Conservation (phyloP, 2,888 invertebrate genomes). For the Syrphus vitripennis region DNA sequence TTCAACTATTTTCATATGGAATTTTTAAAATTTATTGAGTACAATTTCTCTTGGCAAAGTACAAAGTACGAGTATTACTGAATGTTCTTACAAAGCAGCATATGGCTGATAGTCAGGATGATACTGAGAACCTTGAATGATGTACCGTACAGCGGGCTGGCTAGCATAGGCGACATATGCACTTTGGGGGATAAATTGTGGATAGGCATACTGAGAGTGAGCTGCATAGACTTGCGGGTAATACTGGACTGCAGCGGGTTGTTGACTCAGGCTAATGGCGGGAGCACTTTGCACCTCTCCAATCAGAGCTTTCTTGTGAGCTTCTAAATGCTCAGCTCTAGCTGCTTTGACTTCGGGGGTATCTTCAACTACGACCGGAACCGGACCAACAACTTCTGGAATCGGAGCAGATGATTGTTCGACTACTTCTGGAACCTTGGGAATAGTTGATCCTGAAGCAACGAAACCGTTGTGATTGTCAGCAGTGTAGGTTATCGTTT, state of each 20-base stretch:
- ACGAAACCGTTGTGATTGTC: constrained; percentile 75
- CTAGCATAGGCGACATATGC: neutral
- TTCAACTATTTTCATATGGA: too few species aligned
- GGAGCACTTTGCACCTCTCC: neutral
- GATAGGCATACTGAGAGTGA: neutral
- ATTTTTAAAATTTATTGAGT: too few species aligned
- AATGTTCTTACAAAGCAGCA: neutral
- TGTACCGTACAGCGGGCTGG: neutral
- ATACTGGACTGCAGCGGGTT: neutral
- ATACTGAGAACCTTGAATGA: neutral
- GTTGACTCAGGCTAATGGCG: neutral
- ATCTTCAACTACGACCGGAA: neutral
- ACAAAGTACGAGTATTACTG: too few species aligned
- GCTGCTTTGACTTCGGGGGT: constrained; percentile 48
- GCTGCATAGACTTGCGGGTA: neutral
- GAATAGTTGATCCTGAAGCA: constrained; percentile 74
- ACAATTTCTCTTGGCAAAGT: too few species aligned
- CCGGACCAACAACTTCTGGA: neutral
- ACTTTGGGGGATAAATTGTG: neutral
- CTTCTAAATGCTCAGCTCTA: constrained; percentile 45
- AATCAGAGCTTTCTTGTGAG: neutral
- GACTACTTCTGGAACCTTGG: constrained; percentile 33
- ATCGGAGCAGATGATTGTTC: neutral
- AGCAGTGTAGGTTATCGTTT: constrained; percentile 74
- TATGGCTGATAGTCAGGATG: constrained; percentile 19